phyloP scores from a whole-genome alignment of 2,888 invertebrate species.

The Strigamia transsilvanica region DNA sequence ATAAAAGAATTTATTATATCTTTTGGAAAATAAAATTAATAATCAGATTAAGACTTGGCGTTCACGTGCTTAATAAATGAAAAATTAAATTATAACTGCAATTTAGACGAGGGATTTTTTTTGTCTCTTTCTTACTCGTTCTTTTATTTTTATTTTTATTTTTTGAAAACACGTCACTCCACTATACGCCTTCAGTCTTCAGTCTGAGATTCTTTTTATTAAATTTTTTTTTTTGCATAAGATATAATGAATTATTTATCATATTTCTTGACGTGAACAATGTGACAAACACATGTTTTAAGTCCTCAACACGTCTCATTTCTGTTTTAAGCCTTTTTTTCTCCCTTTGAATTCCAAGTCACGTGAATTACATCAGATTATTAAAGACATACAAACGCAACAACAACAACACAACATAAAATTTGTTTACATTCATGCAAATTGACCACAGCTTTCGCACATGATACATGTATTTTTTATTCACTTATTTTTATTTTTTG shows the following conservation, averaged over 20 bases:
- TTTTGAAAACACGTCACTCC: neutral
- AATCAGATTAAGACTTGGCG: neutral
- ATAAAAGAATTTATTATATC: conserved; percentile 5
- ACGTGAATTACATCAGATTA: conserved; percentile 10
- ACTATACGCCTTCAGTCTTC: neutral
- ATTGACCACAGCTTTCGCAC: conserved; percentile 22
- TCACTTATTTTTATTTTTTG: neutral
- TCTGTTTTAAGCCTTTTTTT: conserved; percentile 44
- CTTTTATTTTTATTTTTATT: neutral
- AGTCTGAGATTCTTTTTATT: neutral
- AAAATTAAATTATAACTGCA: conserved; percentile 35
- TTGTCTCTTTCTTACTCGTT: neutral
- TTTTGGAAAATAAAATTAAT: neutral
- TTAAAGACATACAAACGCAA: neutral
- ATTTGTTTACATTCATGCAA: conserved; percentile 3
- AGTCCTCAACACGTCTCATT: conserved; percentile 39
- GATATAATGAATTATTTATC: conserved; percentile 45
- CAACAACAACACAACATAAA: neutral
- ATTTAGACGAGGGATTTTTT: neutral
- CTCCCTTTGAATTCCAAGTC: conserved; percentile 2
- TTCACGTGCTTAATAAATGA: neutral
- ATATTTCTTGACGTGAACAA: conserved; percentile 17
- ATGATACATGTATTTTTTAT: neutral
- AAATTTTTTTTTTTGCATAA: neutral
- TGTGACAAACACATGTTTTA: conserved; percentile 40